A percentile compares a stretch with the other conserved stretches of the same genome.
These are phyloP conservation scores for Nixonia krombeini DNA, from an alignment of 1,140 invertebrate genomes.

Conservation along the genomic window DNA sequence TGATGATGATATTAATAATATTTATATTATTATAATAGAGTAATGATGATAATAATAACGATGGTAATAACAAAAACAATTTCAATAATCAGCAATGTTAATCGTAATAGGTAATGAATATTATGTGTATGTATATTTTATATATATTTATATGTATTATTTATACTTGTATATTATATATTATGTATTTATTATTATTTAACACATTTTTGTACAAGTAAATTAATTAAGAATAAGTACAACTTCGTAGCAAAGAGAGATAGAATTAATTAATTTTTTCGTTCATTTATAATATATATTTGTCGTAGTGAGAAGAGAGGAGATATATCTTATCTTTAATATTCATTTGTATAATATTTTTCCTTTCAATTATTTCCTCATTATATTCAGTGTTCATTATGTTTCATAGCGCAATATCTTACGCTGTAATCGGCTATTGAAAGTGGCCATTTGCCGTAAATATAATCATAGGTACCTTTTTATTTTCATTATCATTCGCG, in stretches of 20 bases:
- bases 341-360: slow-evolving; percentile 61
- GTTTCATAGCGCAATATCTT: slow-evolving; percentile 61
- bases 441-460: slow-evolving; percentile 50
- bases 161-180: slow-evolving; percentile 63
- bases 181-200: slow-evolving; percentile 70
- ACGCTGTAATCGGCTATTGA: slow-evolving; percentile 50
- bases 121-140: slow-evolving; percentile 48
- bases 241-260: slow-evolving; percentile 74
- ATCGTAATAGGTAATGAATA: slow-evolving; percentile 51
- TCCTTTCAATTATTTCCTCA: slow-evolving; percentile 36
- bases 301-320: slow-evolving; percentile 68
- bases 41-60: slow-evolving; percentile 39
- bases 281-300: slow-evolving; percentile 68
- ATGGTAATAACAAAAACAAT: slow-evolving; percentile 48
- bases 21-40: slow-evolving; percentile 30
- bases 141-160: slow-evolving; percentile 52
- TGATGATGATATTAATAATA: slow-evolving; percentile 41
- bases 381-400: slow-evolving; percentile 64
- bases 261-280: slow-evolving; percentile 66
- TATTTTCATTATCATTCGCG: slow-evolving; percentile 34
- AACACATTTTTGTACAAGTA: slow-evolving; percentile 73
- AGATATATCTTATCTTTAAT: slow-evolving; percentile 61
- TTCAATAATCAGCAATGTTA: slow-evolving; percentile 36
- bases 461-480: slow-evolving; percentile 48
- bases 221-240: slow-evolving; percentile 73